A percentile compares a stretch with the other conserved stretches of the same genome.
These are phyloP conservation scores for Spheniscus mendiculus DNA, from an alignment of 2,113 vertebrate genomes.

Conservation along the genomic window DNA sequence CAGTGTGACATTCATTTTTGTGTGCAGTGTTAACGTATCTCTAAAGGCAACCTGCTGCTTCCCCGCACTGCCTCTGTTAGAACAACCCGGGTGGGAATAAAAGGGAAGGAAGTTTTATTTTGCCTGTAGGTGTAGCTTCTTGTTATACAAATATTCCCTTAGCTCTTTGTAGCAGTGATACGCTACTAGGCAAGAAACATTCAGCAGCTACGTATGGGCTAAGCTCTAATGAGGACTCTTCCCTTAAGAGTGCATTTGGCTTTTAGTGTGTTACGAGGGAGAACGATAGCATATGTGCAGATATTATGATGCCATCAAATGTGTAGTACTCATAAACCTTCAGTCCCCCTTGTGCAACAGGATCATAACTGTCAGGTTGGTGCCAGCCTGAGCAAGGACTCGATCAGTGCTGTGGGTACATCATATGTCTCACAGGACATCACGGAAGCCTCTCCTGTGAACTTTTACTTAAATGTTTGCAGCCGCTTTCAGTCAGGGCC, in stretches of 20 bases:
- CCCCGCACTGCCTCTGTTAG: not conserved
- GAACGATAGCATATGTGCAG: not conserved
- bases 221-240: not conserved
- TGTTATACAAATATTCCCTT: not conserved
- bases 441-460: not conserved
- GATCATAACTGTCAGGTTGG: not conserved
- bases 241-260: not conserved
- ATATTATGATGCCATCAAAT: not conserved
- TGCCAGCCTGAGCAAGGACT: not conserved
- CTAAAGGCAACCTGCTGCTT: not conserved
- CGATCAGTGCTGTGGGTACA: accelerated
- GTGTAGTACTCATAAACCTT: not conserved
- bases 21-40: not conserved
- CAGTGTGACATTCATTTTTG: not conserved
- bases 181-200: not conserved
- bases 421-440: not conserved
- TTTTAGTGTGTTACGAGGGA: not conserved
- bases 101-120: not conserved
- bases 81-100: not conserved
- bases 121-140: not conserved
- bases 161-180: not conserved
- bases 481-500: not conserved
- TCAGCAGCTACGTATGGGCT: not conserved
- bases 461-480: not conserved
- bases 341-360: not conserved